Conservation (phyloP, 2,888 invertebrate genomes). For the Conus canariensis region DNA sequence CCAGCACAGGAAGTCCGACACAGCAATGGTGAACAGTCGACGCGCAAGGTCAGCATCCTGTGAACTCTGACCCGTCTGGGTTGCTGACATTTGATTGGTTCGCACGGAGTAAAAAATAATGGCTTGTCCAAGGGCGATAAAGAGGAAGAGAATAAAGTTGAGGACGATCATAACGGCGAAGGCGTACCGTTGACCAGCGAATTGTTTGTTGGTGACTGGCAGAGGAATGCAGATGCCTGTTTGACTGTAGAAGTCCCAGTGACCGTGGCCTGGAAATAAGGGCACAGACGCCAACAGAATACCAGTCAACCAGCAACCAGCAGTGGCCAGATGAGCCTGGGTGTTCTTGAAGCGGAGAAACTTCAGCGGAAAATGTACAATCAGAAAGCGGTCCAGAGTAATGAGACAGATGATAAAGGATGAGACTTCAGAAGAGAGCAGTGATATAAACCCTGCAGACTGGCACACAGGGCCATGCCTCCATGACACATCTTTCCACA, state of each 20-base stretch:
- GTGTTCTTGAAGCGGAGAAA: slow-evolving; percentile 56
- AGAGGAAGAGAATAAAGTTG: slow-evolving; percentile 70
- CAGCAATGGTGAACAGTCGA: background rate
- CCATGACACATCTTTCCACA: slow-evolving; percentile 61
- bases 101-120: background rate
- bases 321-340: slow-evolving; percentile 58
- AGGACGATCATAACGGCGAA: slow-evolving; percentile 72
- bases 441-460: slow-evolving; percentile 59
- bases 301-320: slow-evolving; percentile 65
- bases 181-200: slow-evolving; percentile 75
- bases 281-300: slow-evolving; percentile 69
- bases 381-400: slow-evolving; percentile 84
- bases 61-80: background rate
- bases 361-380: slow-evolving; percentile 82
- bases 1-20: slow-evolving; percentile 23
- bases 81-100: background rate
- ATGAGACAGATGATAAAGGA: slow-evolving; percentile 83
- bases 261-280: slow-evolving; percentile 56
- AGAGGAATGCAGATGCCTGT: slow-evolving; percentile 75
- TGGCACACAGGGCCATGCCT: slow-evolving; percentile 55
- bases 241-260: slow-evolving; percentile 60
- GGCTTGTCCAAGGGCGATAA: background rate
- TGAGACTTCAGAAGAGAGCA: slow-evolving; percentile 83
- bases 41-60: background rate
- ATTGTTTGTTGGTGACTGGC: slow-evolving; percentile 68